Base-by-base conservation (phyloP, 1,140 invertebrate species). In the Brachystomella parvula region DNA sequence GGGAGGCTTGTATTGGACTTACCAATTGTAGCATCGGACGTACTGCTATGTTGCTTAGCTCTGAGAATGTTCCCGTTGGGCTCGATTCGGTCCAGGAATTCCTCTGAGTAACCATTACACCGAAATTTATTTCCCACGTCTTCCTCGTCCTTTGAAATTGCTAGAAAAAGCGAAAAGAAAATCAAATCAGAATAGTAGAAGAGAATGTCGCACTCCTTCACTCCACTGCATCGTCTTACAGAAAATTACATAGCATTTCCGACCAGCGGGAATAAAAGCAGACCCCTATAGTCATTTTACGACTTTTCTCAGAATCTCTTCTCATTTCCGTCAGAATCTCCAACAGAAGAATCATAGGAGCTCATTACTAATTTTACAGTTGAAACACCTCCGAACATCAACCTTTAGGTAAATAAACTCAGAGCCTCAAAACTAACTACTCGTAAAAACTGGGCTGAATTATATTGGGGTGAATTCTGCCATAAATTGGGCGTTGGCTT, bases 101-200 rank as follows among this genome's bases (percentile, higher is more conserved):
- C 89, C 75, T 92, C 89, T 61, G 89, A 91, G 83, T 90, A 92
- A 64, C 89, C 89, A 81, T 91, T 91, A 81, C 90, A 92, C 69
- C 86, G 84, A 76, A 89, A 81, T 80, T 88, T 87, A 72, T 75
- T 72, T 67, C 64, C 82, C 81, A 76, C 85, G 67, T 87, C 86
- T 73, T 83, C 82, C 77, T 89, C 87, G 78, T 88, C 86, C 78
- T 87, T 86, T 71, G 86, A 87, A 77, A 88, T 86, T 68, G 86
- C 87, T 88, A 76, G 39, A 63, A 57, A 47, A 62, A 62, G 28
- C 9, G 31, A 35, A 62, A 39, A 39, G 60, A 62, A 57, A 58
- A 35, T 31, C 28, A 47, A 60, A 21, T 60, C 57, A 66, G n/a
- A 29, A 47, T 33, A 31, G 31, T 66, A 32, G 47, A 31, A 61